Evolutionary conservation across 2,797 vertebrate species (phyloP).

Genomic region (Chaenodraco wilsoni): DNA sequence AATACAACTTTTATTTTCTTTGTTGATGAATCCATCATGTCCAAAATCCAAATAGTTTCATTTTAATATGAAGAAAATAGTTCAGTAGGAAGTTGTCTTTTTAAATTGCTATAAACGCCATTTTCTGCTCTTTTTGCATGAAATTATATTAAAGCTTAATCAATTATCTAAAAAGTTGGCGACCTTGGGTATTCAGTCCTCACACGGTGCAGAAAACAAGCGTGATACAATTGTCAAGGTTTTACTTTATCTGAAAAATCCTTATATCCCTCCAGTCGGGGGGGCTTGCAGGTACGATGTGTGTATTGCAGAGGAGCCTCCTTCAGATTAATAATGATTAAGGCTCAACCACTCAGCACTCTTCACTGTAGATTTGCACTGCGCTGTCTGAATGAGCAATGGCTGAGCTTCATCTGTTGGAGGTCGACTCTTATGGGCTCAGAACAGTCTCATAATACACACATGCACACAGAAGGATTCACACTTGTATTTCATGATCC

Average conservation of each 20-base stretch:
- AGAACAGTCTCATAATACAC: no score
- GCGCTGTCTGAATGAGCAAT: conserved; percentile 52
- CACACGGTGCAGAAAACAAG: conserved; percentile 26
- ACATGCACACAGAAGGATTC: no score
- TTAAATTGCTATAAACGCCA: no score
- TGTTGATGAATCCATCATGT: no score
- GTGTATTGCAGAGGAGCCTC: conserved; percentile 50
- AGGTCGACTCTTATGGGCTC: not conserved
- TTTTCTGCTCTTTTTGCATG: no score
- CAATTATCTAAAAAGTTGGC: no score
- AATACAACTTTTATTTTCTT: not conserved
- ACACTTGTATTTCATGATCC: no score
- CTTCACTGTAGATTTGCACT: conserved; percentile 37
- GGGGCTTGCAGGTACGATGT: conserved; percentile 46
- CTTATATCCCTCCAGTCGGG: conserved; percentile 52
- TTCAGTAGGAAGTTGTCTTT: no score
- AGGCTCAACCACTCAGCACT: conserved; percentile 50
- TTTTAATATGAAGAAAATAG: no score
- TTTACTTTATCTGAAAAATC: conserved; percentile 52
- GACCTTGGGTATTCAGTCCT: not conserved
- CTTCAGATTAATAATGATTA: conserved; percentile 70
- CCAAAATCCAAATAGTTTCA: no score
- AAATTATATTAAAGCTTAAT: no score
- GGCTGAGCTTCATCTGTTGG: conserved; percentile 52
- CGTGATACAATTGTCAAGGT: conserved; percentile 44